A percentile compares a stretch with the other conserved stretches of the same genome.
phyloP scores from a whole-genome alignment of 2,797 vertebrate genomes.

The Sylvilagus floridanus region DNA sequence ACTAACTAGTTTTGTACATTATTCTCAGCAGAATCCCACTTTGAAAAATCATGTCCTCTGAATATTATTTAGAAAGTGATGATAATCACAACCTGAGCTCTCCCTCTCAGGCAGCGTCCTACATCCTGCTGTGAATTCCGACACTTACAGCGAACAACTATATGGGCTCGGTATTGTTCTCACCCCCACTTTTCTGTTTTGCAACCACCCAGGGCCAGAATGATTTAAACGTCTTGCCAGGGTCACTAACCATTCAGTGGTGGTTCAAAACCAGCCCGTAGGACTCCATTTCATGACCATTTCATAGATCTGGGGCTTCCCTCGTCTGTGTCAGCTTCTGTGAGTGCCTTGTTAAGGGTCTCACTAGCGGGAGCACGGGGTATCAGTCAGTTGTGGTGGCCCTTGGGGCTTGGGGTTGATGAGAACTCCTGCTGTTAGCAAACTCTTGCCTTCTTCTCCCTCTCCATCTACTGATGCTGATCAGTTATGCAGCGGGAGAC shows the following conservation, averaged over 20 bases:
- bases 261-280: neutral
- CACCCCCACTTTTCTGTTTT: neutral
- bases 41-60: neutral
- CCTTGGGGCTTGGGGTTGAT: fast-evolving
- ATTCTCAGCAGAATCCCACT: neutral
- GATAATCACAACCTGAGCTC: fast-evolving
- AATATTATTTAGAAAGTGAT: neutral
- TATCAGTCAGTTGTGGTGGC: neutral
- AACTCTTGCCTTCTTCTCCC: fast-evolving
- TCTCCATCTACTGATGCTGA: neutral
- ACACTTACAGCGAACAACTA: neutral
- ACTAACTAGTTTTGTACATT: neutral
- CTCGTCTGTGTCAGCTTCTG: neutral
- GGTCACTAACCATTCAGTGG: too few relatives aligned
- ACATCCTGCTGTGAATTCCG: neutral
- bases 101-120: neutral
- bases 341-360: neutral
- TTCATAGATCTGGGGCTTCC: neutral
- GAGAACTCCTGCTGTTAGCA: neutral
- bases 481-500: neutral
- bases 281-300: neutral
- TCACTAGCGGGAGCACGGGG: neutral
- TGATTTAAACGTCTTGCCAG: neutral
- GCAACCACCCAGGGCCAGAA: neutral
- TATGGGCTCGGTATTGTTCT: neutral